Conservation (phyloP, 1,140 invertebrate genomes). For the Camponotus pennsylvanicus region DNA sequence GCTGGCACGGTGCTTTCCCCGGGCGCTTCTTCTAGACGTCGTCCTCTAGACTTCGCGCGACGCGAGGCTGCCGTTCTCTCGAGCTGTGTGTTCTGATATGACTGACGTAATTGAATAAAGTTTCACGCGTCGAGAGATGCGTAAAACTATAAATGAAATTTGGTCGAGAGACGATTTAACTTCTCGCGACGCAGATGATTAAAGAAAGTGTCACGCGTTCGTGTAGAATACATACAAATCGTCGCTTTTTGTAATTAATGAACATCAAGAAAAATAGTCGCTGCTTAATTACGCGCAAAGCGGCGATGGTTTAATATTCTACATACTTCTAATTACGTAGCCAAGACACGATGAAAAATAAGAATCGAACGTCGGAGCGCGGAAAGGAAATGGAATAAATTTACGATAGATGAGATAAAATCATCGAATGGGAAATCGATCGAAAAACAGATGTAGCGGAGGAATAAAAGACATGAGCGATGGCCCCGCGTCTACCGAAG, state of each 20-base stretch:
- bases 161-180: background rate
- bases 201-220: background rate
- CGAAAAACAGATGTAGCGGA: slow-evolving; percentile 25
- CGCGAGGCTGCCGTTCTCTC: background rate
- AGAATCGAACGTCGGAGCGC: slow-evolving; percentile 4
- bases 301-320: background rate
- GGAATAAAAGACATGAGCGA: slow-evolving; percentile 23
- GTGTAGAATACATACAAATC: background rate
- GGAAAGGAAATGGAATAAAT: slow-evolving; percentile 36
- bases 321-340: background rate
- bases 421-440: slow-evolving; percentile 20
- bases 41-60: background rate
- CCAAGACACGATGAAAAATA: slow-evolving; percentile 37
- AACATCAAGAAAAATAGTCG: slow-evolving; percentile 13
- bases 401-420: slow-evolving; percentile 39
- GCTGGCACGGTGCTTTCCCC: background rate
- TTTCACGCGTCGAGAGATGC: background rate
- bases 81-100: background rate
- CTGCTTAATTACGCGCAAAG: slow-evolving; percentile 32
- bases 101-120: slow-evolving; percentile 9
- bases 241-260: slow-evolving; percentile 12
- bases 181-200: background rate
- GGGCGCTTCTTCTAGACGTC: background rate
- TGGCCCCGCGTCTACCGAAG: slow-evolving; percentile 46
- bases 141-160: background rate